These are phyloP conservation scores for Nibea albiflora DNA, from an alignment of 2,113 vertebrate species.

Conservation along the genomic window DNA sequence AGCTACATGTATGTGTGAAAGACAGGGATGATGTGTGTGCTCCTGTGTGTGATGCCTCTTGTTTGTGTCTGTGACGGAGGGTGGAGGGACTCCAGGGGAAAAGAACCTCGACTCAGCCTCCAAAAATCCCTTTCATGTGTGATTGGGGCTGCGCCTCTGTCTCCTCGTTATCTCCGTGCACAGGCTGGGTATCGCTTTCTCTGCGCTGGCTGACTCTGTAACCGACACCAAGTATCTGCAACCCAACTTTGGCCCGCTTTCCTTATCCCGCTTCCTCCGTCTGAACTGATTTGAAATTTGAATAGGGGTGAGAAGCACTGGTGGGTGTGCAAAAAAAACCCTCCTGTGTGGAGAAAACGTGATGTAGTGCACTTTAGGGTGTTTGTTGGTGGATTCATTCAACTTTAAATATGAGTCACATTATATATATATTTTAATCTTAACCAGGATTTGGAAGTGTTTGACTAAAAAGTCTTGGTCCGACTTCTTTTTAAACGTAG, in stretches of 20 bases:
- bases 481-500: not conserved
- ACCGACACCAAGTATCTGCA: slow-evolving; percentile 44
- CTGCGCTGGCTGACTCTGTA: slow-evolving; percentile 39
- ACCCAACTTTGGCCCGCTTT: slow-evolving; percentile 49
- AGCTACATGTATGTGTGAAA: slow-evolving; percentile 36
- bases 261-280: not conserved
- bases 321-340: not conserved
- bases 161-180: slow-evolving; percentile 68
- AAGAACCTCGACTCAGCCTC: slow-evolving; percentile 59
- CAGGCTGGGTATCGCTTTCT: slow-evolving; percentile 64
- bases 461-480: no score
- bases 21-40: slow-evolving; percentile 31
- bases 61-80: slow-evolving; percentile 34
- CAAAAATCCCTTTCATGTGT: slow-evolving; percentile 73
- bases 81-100: slow-evolving; percentile 57
- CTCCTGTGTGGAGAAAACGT: not conserved
- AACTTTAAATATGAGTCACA: not conserved
- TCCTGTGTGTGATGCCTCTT: not conserved
- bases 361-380: not conserved
- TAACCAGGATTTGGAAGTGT: not conserved
- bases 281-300: slow-evolving; percentile 38
- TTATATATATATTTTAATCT: not conserved
- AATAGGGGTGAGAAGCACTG: slow-evolving; percentile 7
- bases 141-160: slow-evolving; percentile 56
- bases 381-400: not conserved